Percentiles rank a stretch among this genome's conserved stretches.
phyloP scores from a whole-genome alignment of 2,797 vertebrate species.

The Merluccius polli region DNA sequence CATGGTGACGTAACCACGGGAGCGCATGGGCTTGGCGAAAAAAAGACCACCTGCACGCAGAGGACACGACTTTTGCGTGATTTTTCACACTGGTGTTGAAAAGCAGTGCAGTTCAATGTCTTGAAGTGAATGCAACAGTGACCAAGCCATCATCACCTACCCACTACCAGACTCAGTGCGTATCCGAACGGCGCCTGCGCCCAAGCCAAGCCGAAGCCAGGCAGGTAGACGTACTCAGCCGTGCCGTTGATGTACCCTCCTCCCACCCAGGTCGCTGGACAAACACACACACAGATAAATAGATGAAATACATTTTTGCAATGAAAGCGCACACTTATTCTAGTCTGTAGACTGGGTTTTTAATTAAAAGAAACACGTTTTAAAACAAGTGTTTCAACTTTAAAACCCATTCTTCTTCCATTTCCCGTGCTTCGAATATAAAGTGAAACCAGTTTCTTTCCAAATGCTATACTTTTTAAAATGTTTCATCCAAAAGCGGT shows the following conservation, averaged over 20 bases:
- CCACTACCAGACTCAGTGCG: conserved; percentile 89
- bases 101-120: no score
- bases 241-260: conserved; percentile 98
- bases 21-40: conserved; percentile 97
- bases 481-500: no score
- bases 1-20: conserved; percentile 96
- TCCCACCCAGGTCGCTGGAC: conserved; percentile 94
- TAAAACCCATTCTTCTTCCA: neutral
- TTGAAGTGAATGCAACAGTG: neutral
- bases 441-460: neutral
- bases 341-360: neutral
- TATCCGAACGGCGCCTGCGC: conserved; percentile 98
- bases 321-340: neutral
- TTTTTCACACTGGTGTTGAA: neutral
- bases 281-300: neutral
- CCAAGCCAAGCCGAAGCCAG: conserved; percentile 89
- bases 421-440: neutral
- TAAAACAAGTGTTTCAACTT: neutral
- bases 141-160: conserved; percentile 67
- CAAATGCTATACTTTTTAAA: no score
- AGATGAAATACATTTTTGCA: neutral
- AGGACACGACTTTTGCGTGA: neutral
- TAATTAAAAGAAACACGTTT: neutral
- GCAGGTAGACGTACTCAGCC: conserved; percentile 93
- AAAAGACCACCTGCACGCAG: conserved; percentile 86